Evolutionary conservation across 2,888 invertebrate species (phyloP), one percentile per base, ranked within the genome.

Genomic region (Mesodorylaimus sp.): DNA sequence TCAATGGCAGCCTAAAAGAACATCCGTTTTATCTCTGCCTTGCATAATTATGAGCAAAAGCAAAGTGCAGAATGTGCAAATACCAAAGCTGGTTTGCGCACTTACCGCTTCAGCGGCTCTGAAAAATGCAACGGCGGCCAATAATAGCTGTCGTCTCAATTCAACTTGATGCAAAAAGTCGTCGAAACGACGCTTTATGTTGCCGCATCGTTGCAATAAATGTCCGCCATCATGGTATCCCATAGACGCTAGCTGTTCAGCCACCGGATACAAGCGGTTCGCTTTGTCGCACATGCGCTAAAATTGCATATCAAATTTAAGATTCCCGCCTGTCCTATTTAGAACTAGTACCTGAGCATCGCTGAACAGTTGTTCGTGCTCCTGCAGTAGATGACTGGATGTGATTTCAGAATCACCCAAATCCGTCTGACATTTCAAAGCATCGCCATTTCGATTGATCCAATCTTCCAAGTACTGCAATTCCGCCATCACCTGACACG

Each of bases 331-430:
- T n/a, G n/a, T n/a, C n/a, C n/a, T n/a, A n/a, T n/a, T n/a, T n/a
- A n/a, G n/a, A n/a, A n/a, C n/a, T n/a, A n/a, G n/a, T 62, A 77
- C 77, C 70, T 78, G 74, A 25, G 81, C 80, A 68, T 80, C 79
- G 25, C 75, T 73, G 58, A 81, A 76, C 59, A 79, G 72, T 61
- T 78, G 78, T 51, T 73, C 73, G 61, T 82, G 76, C 59, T 80
- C 78, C 61, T 76, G 75, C n/a, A 79, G 72, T 32, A 81, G 69
- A 45, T 76, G 68, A 62, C 78, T 78, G 7, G 80, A 76, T 52
- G 78, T 77, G 19, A 77, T 74, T 25, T 76, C 74, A 3, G 81
- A 80, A 65, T 81, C 80, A n/a, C 83, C 80, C 43, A 80, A 70
- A 59, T 52, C 75, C 75, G 50, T 62, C 60, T 46, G 65, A 66